Evolutionary conservation across 2,113 vertebrate genomes (phyloP), one percentile per base, ranked within the genome.

Genomic region (Theropithecus gelada): DNA sequence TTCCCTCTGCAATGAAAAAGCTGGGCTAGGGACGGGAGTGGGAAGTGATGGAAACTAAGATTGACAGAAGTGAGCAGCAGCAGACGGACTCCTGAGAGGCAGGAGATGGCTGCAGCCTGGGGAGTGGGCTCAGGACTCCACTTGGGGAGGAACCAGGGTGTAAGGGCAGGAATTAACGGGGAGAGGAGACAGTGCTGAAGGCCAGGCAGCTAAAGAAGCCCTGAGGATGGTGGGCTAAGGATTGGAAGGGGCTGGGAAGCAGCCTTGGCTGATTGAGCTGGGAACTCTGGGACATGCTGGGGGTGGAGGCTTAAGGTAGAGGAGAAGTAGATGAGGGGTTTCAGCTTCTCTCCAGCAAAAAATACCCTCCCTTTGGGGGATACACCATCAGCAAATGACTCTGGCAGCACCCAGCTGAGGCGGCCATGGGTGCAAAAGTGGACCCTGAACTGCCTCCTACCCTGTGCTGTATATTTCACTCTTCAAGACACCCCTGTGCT

Each of bases 351-450:
- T 68, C 76, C 25, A 76, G 43, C 7, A 57, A 38, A 27, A 55
- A 43, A 40, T 30, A 59, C 57, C 48, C 4, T 16, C 35, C 8
- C 22, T 22, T 79, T 38, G 35, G 45, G 30, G 16, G 23, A 35
- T n/a, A 89, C 79, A 73, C 32, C 57, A 16, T 14, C 9, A 38
- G 16, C 8, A 30, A 64, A 5, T 43, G 11, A 14, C 10, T 11
- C 30, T 43, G 52, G 20, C 25, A 80, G 20, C 2, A 57, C 17
- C 38, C 50, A 23, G 18, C 16, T 45, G 11, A 16, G 4, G 30
- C 64, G 27, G 64, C 35, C 13, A 0, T 16, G 0, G 0, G 10
- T 27, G 23, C 85, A n/a, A 8, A 50, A 22, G 1, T 2, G 35
- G 43, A 48, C 32, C 23, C 45, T 0, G 75, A 73, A 52, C n/a